These are phyloP conservation scores for Passer domesticus DNA, from an alignment of 2,113 vertebrate species.

Conservation along the genomic window DNA sequence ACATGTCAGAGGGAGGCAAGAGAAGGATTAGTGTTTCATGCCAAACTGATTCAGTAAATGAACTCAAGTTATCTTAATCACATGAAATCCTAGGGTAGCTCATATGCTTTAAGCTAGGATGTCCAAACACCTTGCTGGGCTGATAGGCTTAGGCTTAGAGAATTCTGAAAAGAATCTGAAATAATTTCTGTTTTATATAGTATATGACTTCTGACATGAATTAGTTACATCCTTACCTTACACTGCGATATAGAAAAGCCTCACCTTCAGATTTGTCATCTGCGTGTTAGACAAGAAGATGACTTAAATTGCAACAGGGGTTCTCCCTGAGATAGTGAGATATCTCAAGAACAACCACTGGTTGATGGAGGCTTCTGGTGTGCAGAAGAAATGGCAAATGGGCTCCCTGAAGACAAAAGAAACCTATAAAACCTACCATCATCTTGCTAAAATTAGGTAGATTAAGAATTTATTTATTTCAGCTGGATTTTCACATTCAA, in stretches of 20 bases:
- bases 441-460: not conserved
- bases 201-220: not conserved
- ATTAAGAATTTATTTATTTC: not conserved
- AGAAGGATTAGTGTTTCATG: conserved; percentile 14
- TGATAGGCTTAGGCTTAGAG: conserved; percentile 23
- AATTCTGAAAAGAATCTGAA: conserved; percentile 7
- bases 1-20: not conserved
- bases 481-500: not conserved
- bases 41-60: not conserved
- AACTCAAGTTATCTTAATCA: conserved; percentile 11
- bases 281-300: not conserved
- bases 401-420: not conserved
- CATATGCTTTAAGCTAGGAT: not conserved
- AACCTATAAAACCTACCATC: not conserved
- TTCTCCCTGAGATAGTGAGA: not conserved
- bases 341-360: not conserved
- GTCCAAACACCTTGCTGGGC: conserved; percentile 8
- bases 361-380: not conserved
- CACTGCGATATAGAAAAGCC: not conserved
- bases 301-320: not conserved
- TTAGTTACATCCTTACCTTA: not conserved
- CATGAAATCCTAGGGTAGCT: not conserved
- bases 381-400: not conserved
- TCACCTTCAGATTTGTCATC: not conserved
- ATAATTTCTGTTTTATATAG: conserved; percentile 5